Conservation (phyloP, 2,888 invertebrate genomes). For the Agrypnus murinus region DNA sequence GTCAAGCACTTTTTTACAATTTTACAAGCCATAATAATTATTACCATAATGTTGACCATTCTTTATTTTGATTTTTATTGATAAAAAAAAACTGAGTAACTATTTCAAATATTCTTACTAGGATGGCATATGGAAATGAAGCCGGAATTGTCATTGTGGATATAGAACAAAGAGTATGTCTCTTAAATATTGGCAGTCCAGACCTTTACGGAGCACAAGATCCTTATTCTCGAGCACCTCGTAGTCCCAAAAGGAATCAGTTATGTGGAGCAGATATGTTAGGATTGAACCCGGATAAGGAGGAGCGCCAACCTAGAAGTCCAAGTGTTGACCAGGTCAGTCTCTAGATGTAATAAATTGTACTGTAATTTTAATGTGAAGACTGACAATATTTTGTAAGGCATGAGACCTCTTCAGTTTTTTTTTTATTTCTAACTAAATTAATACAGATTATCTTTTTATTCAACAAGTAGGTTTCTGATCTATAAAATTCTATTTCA, state of each 20-base stretch:
- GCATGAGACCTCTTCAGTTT: conserved; percentile 33
- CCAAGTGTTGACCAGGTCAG: conserved; percentile 94
- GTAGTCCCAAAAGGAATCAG: conserved; percentile 80
- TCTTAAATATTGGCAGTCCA: conserved; percentile 91
- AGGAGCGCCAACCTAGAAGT: conserved; percentile 80
- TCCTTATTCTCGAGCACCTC: conserved; percentile 87
- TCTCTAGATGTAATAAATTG: conserved; percentile 41
- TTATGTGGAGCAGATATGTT: conserved; percentile 71
- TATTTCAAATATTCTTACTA: too few relatives aligned
- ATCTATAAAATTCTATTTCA: conserved; percentile 30
- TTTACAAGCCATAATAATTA: too few relatives aligned
- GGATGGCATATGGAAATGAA: conserved; percentile 98
- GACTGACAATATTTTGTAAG: conserved; percentile 11
- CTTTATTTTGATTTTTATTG: too few relatives aligned
- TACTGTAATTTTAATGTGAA: conserved; percentile 6
- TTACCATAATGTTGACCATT: too few relatives aligned
- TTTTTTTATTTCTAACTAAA: conserved; percentile 24
- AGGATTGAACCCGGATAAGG: conserved; percentile 63
- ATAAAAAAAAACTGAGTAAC: too few relatives aligned
- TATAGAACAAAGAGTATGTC: conserved; percentile 91
- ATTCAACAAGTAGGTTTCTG: conserved; percentile 40
- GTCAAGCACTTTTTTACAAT: too few relatives aligned
- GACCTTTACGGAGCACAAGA: conserved; percentile 94
- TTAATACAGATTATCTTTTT: conserved; percentile 35
- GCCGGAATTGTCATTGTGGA: conserved; percentile 96